Base-by-base conservation (phyloP, 2,797 vertebrate species). In the Pangasius larnaudii region DNA sequence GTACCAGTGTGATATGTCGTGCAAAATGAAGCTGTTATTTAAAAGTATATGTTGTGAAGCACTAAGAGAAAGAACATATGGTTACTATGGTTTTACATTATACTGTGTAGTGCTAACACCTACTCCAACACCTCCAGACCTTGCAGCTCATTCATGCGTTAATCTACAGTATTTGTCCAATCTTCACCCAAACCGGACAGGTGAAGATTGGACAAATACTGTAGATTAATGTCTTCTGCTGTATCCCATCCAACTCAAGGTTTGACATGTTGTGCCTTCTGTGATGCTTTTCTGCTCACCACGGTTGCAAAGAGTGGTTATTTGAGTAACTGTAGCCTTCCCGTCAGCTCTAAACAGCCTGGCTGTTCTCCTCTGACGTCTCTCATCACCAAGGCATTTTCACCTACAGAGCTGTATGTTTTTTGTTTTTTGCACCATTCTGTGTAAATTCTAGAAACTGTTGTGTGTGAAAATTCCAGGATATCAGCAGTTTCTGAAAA, bases 1-100 rank as follows among this genome's bases (percentile, higher is more conserved):
- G 19, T 71, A 85, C 53, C 36, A 2, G 22, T 59, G 56, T 53
- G 63, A 56, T 74, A 80, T 79, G 61, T 85, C 63, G 85, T 46
- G 19, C 49, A 51, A 14, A 89, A 58, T 49, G 61, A 72, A 72
- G 75, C 77, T 49, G 75, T 80, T 80, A 81, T 75, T 79, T 69
- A 33, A 51, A 36, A 79, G 65, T 3, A 61, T 81, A 80, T n/a
- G 19, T n/a, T 63, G 84, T 49, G 65, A 59, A 74, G 51, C 14
- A 10, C 16, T 51, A 58, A 30, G 7, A 46, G 46, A 53, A 65
- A 33, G 42, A 71, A 85, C 46, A 53, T 36, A 8, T 3, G 46
- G 2, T 77, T 30, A 30, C 14, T 30, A 18, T 53, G 11, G 27
- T 77, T 77, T 51, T 77, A 51, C 14, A 4, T 16, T 30, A 53